These are phyloP conservation scores for Bovichtus diacanthus DNA, from an alignment of 2,797 vertebrate genomes.

Conservation along the genomic window DNA sequence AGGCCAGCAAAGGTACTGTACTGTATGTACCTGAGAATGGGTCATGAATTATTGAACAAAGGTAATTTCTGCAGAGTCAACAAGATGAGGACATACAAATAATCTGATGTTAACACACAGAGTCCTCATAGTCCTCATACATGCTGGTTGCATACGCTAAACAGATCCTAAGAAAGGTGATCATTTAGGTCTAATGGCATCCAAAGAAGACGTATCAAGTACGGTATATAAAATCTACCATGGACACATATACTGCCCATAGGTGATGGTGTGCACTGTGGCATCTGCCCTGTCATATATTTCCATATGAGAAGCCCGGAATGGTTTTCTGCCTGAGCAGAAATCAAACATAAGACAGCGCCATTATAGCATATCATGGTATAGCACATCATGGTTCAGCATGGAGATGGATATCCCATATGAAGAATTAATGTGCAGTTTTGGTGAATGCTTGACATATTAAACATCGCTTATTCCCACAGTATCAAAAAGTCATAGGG, in stretches of 20 bases:
- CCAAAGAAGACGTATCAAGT: neutral
- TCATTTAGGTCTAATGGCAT: conserved; percentile 12
- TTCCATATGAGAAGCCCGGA: conserved; percentile 23
- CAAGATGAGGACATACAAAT: conserved; percentile 30
- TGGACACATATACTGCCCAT: neutral
- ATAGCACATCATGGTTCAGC: neutral
- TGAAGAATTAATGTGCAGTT: conserved; percentile 39
- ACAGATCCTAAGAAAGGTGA: neutral
- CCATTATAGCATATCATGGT: conserved; percentile 5
- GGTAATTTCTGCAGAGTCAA: conserved; percentile 39
- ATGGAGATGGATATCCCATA: neutral
- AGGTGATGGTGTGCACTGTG: neutral
- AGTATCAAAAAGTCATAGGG: conserved; percentile 39
- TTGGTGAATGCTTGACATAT: conserved; percentile 7
- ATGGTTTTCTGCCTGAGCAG: conserved; percentile 17
- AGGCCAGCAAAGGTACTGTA: conserved; percentile 11
- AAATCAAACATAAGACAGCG: conserved; percentile 25
- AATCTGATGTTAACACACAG: conserved; percentile 8
- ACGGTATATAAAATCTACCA: neutral
- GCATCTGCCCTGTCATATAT: neutral
- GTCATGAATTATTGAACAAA: conserved; percentile 57
- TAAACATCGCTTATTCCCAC: neutral
- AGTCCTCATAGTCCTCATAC: conserved; percentile 18
- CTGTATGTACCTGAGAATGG: conserved; percentile 3
- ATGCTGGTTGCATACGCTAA: neutral